Percentiles rank a stretch among this genome's conserved stretches.
phyloP scores from a whole-genome alignment of 2,797 vertebrate genomes.

The Poecilia picta region DNA sequence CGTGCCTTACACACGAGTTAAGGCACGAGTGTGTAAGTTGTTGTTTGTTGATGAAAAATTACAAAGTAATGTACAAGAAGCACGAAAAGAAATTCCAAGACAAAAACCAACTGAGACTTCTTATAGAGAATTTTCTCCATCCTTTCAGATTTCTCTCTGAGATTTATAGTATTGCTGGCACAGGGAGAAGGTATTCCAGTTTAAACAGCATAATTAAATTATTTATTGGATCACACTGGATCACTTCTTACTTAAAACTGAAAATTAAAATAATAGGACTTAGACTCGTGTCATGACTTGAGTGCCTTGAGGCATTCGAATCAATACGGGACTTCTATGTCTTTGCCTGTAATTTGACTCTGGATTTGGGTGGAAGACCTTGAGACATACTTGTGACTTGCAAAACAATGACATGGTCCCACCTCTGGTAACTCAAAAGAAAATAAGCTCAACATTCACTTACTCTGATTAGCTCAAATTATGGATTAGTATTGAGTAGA shows the following conservation, averaged over 20 bases:
- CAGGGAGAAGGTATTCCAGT: background rate
- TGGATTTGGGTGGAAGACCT: too few species aligned
- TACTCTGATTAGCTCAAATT: background rate
- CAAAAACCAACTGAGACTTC: constrained; percentile 11
- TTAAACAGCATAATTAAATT: background rate
- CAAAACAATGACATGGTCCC: too few species aligned
- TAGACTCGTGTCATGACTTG: background rate
- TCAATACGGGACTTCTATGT: background rate
- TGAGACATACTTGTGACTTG: too few species aligned
- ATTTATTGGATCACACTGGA: background rate
- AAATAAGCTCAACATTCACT: background rate
- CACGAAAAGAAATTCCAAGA: constrained; percentile 4
- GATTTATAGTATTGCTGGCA: constrained; percentile 6
- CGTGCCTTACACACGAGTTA: background rate
- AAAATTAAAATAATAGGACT: background rate
- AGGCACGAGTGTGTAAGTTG: too few species aligned
- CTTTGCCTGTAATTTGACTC: background rate
- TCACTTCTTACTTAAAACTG: background rate
- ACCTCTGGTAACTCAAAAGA: too few species aligned
- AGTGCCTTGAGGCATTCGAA: background rate
- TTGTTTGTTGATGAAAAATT: constrained; percentile 33
- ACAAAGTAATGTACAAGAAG: constrained; percentile 29
- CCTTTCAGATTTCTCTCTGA: background rate
- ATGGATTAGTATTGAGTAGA: background rate
- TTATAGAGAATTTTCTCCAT: constrained; percentile 17